Evolutionary conservation across 2,797 vertebrate species (phyloP), one percentile per base, ranked within the genome.

Genomic region (Lepus oiostolus): DNA sequence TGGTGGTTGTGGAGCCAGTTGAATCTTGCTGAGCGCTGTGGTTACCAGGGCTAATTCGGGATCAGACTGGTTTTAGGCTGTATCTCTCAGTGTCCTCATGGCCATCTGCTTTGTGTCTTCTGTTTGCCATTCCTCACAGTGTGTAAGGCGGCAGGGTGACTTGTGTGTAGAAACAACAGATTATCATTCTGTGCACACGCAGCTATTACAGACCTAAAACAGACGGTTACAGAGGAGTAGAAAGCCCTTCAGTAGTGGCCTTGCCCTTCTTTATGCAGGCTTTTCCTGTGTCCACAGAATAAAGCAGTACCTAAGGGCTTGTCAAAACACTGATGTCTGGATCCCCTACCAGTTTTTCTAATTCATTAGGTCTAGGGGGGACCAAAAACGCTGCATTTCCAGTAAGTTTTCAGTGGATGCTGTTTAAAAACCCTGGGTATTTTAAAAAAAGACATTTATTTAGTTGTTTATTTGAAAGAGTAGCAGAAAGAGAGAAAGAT

Each of bases 231-330:
- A 22, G 5, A 0, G 17, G 5, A 0, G 17, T 32, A 3, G 5
- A 42, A 60, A 54, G 47, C 24, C 52, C 22, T 16, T 10, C 1
- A 19, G 5, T 60, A 19, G 4, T 8, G 16, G 19, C 38, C 42
- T 13, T 3, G 0, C 16, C 19, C n/a, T 4, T 42, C 5, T 13
- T 42, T 26, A 5, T 54, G 30, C 1, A 5, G n/a, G 8, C 19
- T 47, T 84, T 21, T 35, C 32, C 50, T 24, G 7, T 26, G 62
- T 72, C 30, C 22, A 35, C 26, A 80, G 47, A 62, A 7, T 32
- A 65, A 32, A 35, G 60, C 63, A 30, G 52, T 67, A 21, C 26
- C 30, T 62, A 6, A 13, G 24, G 63, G 13, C 17, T 47, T 54
- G 62, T 52, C 67, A 62, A 72, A 84, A 22, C 35, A 13, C 21